Evolutionary conservation across 2,113 vertebrate species (phyloP).

Genomic region (Alligator mississippiensis): DNA sequence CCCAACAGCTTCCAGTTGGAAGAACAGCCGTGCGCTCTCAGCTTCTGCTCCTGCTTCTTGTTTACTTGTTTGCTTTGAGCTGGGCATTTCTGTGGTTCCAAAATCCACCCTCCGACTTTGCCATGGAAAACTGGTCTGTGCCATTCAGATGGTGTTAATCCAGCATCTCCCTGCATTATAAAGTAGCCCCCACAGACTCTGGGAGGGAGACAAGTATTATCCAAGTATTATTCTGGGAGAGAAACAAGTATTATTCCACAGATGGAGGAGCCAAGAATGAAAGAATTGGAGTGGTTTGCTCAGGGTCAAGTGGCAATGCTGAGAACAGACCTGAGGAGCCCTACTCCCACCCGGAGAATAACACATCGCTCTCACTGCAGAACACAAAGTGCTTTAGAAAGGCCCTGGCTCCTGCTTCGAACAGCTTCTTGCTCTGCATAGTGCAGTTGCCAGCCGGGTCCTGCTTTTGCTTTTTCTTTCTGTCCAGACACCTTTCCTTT

Average conservation of each 20-base stretch:
- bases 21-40: neutral
- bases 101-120: neutral
- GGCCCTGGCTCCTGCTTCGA: too few relatives aligned
- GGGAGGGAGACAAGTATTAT: neutral
- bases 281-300: neutral
- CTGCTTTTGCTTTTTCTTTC: neutral
- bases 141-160: neutral
- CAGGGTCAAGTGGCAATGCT: neutral
- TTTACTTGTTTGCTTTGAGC: neutral
- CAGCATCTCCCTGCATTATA: neutral
- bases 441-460: neutral
- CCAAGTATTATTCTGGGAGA: neutral
- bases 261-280: neutral
- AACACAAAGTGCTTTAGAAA: neutral
- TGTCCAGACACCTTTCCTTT: neutral
- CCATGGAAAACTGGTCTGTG: neutral
- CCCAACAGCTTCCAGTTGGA: constrained; percentile 24
- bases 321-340: neutral
- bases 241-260: too few relatives aligned
- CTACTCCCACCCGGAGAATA: neutral
- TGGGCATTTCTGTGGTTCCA: neutral
- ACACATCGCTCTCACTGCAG: neutral
- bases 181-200: neutral
- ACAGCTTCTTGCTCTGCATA: neutral
- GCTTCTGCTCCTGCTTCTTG: neutral